phyloP scores from a whole-genome alignment of 2,797 vertebrate species.

The Clarias platycephalus region DNA sequence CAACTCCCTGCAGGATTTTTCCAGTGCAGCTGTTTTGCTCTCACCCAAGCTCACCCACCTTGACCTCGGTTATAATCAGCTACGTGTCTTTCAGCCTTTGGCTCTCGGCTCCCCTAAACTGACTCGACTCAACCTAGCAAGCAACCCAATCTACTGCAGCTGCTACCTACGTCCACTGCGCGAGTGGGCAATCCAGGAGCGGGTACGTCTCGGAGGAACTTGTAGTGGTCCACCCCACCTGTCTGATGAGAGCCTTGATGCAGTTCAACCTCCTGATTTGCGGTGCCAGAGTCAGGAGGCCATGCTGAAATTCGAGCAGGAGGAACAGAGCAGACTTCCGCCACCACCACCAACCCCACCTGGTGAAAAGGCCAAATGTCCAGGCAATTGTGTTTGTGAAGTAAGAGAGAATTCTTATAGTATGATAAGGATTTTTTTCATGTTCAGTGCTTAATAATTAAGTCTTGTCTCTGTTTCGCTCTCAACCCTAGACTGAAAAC shows the following conservation, averaged over 20 bases:
- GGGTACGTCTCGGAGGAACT: slow-evolving; percentile 74
- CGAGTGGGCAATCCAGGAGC: slow-evolving; percentile 75
- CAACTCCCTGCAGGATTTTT: slow-evolving; percentile 87
- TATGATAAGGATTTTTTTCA: neutral
- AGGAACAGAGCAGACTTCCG: slow-evolving; percentile 63
- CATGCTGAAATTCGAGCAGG: slow-evolving; percentile 71
- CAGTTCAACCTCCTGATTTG: slow-evolving; percentile 75
- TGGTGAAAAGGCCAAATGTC: slow-evolving; percentile 74
- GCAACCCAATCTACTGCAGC: slow-evolving; percentile 88
- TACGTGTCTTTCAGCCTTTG: slow-evolving; percentile 80
- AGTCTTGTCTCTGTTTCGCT: neutral
- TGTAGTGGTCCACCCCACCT: slow-evolving; percentile 79
- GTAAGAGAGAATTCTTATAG: slow-evolving; percentile 52
- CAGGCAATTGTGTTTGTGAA: slow-evolving; percentile 79
- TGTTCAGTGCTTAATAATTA: neutral
- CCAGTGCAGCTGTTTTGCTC: slow-evolving; percentile 74
- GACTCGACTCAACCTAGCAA: slow-evolving; percentile 76
- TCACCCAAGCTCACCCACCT: slow-evolving; percentile 80
- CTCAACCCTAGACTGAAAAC: slow-evolving; percentile 62
- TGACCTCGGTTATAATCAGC: slow-evolving; percentile 87
- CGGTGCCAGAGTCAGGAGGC: slow-evolving; percentile 76
- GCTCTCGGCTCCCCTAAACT: slow-evolving; percentile 71
- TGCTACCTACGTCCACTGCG: slow-evolving; percentile 84
- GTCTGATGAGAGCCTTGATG: slow-evolving; percentile 78
- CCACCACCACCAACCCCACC: slow-evolving; percentile 39